Conservation (phyloP, 2,888 invertebrate genomes). For the Deilephila porcellus region DNA sequence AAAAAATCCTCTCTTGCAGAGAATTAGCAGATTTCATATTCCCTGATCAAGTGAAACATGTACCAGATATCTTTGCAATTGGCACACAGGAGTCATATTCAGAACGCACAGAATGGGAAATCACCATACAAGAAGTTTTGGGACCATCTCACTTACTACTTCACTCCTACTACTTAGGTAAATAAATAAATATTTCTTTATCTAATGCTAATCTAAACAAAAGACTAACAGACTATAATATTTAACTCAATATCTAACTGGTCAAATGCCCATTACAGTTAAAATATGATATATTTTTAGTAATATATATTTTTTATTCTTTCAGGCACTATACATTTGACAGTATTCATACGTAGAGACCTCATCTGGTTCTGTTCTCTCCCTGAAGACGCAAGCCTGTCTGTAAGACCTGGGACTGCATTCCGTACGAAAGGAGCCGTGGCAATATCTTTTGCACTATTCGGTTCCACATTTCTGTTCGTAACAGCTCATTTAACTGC, state of each 20-base stretch:
- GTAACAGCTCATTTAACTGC: slow-evolving; percentile 98
- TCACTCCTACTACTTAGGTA: slow-evolving; percentile 92
- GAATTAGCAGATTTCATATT: slow-evolving; percentile 95
- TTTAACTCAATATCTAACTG: no score
- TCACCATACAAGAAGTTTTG: slow-evolving; percentile 95
- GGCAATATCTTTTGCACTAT: slow-evolving; percentile 95
- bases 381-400: slow-evolving; percentile 94
- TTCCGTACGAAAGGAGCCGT: slow-evolving; percentile 98
- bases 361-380: slow-evolving; percentile 98
- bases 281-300: no score
- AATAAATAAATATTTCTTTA: slow-evolving; percentile 33
- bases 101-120: slow-evolving; percentile 95
- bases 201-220: no score
- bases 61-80: slow-evolving; percentile 96
- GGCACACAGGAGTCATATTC: slow-evolving; percentile 97
- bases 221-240: no score
- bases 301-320: slow-evolving; percentile 34
- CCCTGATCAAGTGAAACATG: slow-evolving; percentile 92
- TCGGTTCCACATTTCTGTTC: slow-evolving; percentile 97
- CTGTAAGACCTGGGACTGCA: slow-evolving; percentile 95
- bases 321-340: slow-evolving; percentile 92
- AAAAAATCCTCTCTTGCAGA: slow-evolving; percentile 67
- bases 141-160: slow-evolving; percentile 97
- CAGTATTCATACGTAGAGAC: slow-evolving; percentile 94
- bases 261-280: no score